These are phyloP conservation scores for Homarus americanus DNA, from an alignment of 1,140 invertebrate genomes.

Conservation along the genomic window DNA sequence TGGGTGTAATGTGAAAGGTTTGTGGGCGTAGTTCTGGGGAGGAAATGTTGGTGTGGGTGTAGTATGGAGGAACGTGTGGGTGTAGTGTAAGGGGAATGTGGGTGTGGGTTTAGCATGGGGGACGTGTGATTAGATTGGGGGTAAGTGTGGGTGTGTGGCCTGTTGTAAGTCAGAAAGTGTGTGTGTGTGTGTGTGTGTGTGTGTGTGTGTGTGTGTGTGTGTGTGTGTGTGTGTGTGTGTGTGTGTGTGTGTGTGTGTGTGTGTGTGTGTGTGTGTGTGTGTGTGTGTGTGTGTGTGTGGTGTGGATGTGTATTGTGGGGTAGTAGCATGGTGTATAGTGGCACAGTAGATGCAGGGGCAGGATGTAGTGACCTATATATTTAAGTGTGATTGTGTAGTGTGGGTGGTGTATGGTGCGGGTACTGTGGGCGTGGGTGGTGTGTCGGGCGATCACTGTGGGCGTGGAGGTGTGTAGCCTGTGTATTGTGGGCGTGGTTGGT, in stretches of 20 bases:
- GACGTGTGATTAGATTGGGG: not conserved
- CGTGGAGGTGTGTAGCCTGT: too few relatives aligned
- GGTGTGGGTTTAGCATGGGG: too few relatives aligned
- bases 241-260: constrained; percentile 23
- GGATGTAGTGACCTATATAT: not conserved
- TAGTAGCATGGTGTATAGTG: too few relatives aligned
- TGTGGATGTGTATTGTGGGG: too few relatives aligned
- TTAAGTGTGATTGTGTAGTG: not conserved
- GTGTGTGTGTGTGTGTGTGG: too few relatives aligned
- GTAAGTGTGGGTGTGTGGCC: not conserved
- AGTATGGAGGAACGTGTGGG: not conserved
- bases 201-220: not conserved
- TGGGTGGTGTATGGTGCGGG: too few relatives aligned
- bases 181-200: not conserved
- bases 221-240: constrained; percentile 32
- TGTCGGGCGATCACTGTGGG: too few relatives aligned
- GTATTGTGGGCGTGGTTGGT: too few relatives aligned
- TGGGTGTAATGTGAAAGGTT: not conserved
- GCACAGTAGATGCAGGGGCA: not conserved
- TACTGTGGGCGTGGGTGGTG: too few relatives aligned
- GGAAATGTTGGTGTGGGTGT: too few relatives aligned
- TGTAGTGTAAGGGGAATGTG: not conserved
- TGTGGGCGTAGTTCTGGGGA: too few relatives aligned
- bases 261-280: too few relatives aligned
- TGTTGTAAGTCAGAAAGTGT: not conserved